phyloP scores from a whole-genome alignment of 2,888 invertebrate genomes.

The Amaurobius ferox region DNA sequence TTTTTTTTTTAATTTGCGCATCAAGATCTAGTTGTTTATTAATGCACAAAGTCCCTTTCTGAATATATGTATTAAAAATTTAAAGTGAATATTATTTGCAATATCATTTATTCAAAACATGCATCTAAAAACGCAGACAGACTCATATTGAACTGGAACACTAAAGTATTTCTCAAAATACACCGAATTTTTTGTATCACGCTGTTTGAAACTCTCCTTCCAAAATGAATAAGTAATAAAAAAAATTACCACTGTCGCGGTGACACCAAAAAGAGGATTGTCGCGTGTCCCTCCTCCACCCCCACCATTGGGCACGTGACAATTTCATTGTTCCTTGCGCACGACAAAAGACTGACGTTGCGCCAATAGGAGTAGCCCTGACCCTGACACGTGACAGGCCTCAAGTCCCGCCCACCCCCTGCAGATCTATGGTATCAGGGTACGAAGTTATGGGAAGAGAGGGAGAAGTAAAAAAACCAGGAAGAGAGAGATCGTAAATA shows the following conservation, averaged over 20 bases:
- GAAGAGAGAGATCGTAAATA: too few species aligned
- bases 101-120: too few species aligned
- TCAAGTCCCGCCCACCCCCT: slow-evolving; percentile 27
- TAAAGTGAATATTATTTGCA: too few species aligned
- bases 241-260: slow-evolving; percentile 16
- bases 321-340: slow-evolving; percentile 29
- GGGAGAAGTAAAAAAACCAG: not conserved
- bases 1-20: too few species aligned
- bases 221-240: not conserved
- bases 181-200: too few species aligned
- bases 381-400: slow-evolving; percentile 40
- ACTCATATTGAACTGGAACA: too few species aligned
- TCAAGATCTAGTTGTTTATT: too few species aligned
- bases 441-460: not conserved
- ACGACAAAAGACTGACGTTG: not conserved
- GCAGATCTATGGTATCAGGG: not conserved
- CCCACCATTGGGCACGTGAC: slow-evolving; percentile 31
- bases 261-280: slow-evolving; percentile 16
- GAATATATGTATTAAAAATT: too few species aligned
- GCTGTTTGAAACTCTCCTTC: not conserved
- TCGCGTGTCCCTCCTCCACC: not conserved
- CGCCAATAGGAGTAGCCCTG: slow-evolving; percentile 35
- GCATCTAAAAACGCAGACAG: too few species aligned
- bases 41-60: too few species aligned
- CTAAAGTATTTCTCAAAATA: too few species aligned